Base-by-base conservation (phyloP, 2,797 vertebrate genomes). In the Tapera naevia region DNA sequence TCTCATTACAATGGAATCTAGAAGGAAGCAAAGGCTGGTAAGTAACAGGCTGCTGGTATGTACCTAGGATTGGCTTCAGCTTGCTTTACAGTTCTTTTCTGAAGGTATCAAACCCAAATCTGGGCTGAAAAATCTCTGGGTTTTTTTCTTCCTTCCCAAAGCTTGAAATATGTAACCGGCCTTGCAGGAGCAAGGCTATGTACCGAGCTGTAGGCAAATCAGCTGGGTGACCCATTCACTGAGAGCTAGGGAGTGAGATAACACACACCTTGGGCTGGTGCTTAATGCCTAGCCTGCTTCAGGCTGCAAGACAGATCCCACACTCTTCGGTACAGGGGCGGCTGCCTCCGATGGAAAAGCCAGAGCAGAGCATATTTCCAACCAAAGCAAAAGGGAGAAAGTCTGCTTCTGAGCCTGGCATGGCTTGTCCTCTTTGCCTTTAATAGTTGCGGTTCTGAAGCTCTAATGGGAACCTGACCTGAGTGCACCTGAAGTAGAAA, bases 1-100 rank as follows among this genome's bases (percentile, higher is more conserved):
- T 86, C 91, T 94, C 94, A 93, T 73, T 95, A 93, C 93, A 93
- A 91, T 96, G 95, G 92, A 93, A 94, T 97, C 93, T 90, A 82
- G 73, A 76, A 88, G 86, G 91, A 92, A 95, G 82, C 37, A 83
- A 75, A 67, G 70, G 64, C 56, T 79, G 71, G 86, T 91, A 91
- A 95, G 70, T 88, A 79, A 41, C 45, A 84, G 64, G 32, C 72
- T 90, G 60, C 60, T 88, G 88, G 73, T 79, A 56, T 41, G 70
- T 62, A 86, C 89, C 48, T 79, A 48, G 50, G 51, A 43, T 56
- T 87, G 41, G 51, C 80, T 88, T 86, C 43, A 45, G 28, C 37
- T 89, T 88, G 82, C 65, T 67, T 79, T 69, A 32, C 25, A 14
- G 21, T 25, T 76, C 33, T 62, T 46, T 88, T 57, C 32, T 48